Conservation (phyloP, 1,140 invertebrate species). For the Trichomalopsis sarcophagae region DNA sequence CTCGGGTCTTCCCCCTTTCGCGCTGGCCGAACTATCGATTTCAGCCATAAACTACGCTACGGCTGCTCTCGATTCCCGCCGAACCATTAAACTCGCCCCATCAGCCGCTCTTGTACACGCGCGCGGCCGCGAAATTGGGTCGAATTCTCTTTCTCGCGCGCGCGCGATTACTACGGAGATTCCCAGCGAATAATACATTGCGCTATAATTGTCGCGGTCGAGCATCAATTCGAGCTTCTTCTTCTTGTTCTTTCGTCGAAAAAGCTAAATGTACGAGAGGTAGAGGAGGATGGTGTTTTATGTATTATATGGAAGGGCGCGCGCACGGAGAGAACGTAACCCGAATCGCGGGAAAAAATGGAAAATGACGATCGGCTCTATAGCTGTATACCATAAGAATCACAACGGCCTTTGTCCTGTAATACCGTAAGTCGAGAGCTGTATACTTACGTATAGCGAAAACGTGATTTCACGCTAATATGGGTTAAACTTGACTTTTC, state of each 20-base stretch:
- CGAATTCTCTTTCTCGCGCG: too few relatives aligned
- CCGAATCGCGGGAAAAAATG: not conserved
- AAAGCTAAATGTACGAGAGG: too few relatives aligned
- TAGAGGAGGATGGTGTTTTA: not conserved
- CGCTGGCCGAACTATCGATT: not conserved
- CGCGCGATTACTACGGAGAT: too few relatives aligned
- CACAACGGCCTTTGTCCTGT: conserved; percentile 1
- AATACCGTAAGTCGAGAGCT: conserved; percentile 5
- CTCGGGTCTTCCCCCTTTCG: too few relatives aligned
- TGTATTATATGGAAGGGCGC: too few relatives aligned
- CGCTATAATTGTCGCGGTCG: too few relatives aligned
- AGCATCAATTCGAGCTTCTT: too few relatives aligned
- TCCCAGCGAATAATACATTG: too few relatives aligned
- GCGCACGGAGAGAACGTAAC: not conserved
- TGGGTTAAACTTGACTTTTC: not conserved
- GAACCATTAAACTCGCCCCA: not conserved
- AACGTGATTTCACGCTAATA: conserved; percentile 1
- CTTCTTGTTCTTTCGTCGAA: too few relatives aligned
- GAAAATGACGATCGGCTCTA: not conserved
- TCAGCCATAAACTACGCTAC: not conserved
- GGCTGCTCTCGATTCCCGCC: not conserved
- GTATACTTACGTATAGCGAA: not conserved
- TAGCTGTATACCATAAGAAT: conserved; percentile 17
- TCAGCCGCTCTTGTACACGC: not conserved
- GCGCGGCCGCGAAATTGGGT: too few relatives aligned